Evolutionary conservation across 2,888 invertebrate genomes (phyloP), one percentile per base, ranked within the genome.

Genomic region (Taenaris catops): DNA sequence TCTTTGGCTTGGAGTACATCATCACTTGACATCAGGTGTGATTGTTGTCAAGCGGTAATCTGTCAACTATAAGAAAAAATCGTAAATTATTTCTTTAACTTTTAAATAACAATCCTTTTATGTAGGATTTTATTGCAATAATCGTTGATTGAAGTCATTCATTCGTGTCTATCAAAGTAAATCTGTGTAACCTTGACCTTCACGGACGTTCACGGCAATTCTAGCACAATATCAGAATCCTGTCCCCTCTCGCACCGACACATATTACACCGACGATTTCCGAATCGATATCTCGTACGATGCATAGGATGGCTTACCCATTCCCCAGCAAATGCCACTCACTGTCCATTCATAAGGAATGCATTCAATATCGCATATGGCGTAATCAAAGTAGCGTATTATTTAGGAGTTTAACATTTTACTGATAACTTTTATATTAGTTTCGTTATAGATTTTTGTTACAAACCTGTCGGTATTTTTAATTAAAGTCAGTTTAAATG

Each of bases 161-260:
- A 17, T 24, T 33, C 29, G 38, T 24, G 29, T 31, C 29, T 31
- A 38, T 39, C 26, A 29, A 37, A 37, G 25, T 9, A 42, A 42
- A 29, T 34, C 34, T 25, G 20, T 51, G 63, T 76, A 69, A 74
- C 80, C 80, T 81, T 83, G 80, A 68, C 78, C 75, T 61, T 75
- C 70, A 64, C 63, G 51, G 53, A 59, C 55, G n/a, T 52, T 54
- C 43, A 49, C 40, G 51, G 50, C 49, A 47, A 53, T 62, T 66
- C 60, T 56, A 62, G 62, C 18, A 17, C 26, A 34, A 33, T 12
- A 23, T 61, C 51, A 50, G 49, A 48, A 46, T 55, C 43, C 43
- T 44, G 41, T 43, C 51, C 52, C 57, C 52, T 48, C 41, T 41
- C 49, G 47, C 49, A 44, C 20, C 39, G 40, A n/a, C n/a, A n/a